Base-by-base conservation (phyloP, 1,140 invertebrate species). In the Drosophila littoralis region DNA sequence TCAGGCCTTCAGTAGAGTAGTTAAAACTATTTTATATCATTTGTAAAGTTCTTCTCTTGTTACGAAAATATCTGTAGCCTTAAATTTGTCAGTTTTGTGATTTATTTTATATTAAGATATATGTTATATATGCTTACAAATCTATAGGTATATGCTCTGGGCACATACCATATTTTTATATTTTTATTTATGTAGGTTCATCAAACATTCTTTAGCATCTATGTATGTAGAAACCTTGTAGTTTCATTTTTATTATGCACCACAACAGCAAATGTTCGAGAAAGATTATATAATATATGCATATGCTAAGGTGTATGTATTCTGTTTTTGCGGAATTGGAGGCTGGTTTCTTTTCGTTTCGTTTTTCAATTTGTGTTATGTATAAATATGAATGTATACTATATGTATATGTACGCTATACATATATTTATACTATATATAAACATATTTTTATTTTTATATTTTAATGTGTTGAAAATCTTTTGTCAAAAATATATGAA, bases 391-490 rank as follows among this genome's bases (percentile, higher is more conserved):
- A 12, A 32, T 42, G n/a, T 63, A 51, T 63, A 48, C 17, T 43
- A 35, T 32, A 51, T 51, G 33, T 51, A 13, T 35, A 54, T 17
- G 8, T 54, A 54, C 6, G 38, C 4, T 17, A 22, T 9, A 54
- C 51, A 22, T 61, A 36, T 48, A 17, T 58, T 7, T 61, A 52
- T 64, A 33, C 9, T 35, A 54, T 58, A 58, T n/a, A 58, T 36
- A 54, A 45, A 9, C 33, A 46, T 73, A 67, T 59, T 59, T 48
- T 28, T 55, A 66, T 55, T 32, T 40, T 35, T 72, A 57, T 72
- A 55, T 51, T 68, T 84, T 68, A 77, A 68, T 77, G 50, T 46
- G 65, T 61, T 79, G 66, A 61, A 60, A 71, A 64, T 74, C 43
- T 73, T 73, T 61, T 69, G 77, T 73, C 64, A 75, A 58, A 81